These are phyloP conservation scores for Falco novaeseelandiae DNA, from an alignment of 2,797 vertebrate species.

Conservation along the genomic window DNA sequence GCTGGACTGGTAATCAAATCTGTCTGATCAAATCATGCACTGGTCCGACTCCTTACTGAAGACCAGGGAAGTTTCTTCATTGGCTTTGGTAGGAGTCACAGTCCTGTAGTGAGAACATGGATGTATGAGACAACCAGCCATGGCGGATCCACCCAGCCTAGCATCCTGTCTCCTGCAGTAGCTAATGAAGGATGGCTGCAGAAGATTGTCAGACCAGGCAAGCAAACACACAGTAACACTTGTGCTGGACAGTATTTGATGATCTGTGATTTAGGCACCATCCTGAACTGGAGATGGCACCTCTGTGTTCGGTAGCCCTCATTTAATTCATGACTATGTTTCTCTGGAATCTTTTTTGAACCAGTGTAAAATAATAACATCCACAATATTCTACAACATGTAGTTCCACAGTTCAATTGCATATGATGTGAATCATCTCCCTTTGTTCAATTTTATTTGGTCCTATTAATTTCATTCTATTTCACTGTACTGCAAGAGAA, in stretches of 20 bases:
- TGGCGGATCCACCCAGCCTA: background rate
- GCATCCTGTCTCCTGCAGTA: background rate
- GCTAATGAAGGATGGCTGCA: background rate
- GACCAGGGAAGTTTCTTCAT: background rate
- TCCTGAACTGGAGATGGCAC: background rate
- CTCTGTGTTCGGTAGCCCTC: background rate
- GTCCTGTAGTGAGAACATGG: rapidly evolving
- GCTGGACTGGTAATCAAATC: background rate
- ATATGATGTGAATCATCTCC: background rate
- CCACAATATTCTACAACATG: background rate
- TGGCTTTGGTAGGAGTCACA: background rate
- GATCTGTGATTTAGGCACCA: background rate
- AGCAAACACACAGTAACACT: background rate
- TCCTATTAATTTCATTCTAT: background rate
- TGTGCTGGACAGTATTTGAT: background rate
- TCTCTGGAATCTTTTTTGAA: background rate
- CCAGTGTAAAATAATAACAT: background rate
- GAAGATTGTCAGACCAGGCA: background rate
- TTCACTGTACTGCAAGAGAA: background rate
- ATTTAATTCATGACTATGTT: background rate
- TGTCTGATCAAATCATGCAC: background rate
- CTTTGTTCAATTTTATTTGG: background rate
- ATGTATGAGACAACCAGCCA: background rate
- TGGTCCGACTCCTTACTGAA: background rate
- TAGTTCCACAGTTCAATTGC: background rate